Conservation (phyloP, 2,113 vertebrate species). For the Varanus komodoensis region DNA sequence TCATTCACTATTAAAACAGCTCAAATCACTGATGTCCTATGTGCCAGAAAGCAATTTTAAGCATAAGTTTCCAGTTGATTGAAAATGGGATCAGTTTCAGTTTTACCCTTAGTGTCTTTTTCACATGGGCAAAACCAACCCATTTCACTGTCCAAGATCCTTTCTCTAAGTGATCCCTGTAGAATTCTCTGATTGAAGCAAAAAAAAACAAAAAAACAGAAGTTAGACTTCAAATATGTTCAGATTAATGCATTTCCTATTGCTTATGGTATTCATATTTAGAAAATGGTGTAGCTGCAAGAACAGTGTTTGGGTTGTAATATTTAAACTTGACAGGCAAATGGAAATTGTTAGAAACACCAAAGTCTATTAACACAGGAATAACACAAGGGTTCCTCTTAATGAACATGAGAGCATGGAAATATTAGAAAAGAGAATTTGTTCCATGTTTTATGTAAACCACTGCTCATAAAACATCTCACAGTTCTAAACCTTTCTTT, state of each 20-base stretch:
- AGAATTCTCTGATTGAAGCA: constrained; percentile 50
- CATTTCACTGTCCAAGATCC: constrained; percentile 28
- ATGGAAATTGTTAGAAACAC: constrained; percentile 51
- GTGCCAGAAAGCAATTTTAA: not conserved
- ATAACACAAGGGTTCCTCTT: constrained; percentile 5
- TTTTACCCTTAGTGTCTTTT: not conserved
- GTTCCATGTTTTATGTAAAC: constrained; percentile 5
- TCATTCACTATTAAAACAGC: not conserved
- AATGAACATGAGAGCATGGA: constrained; percentile 3
- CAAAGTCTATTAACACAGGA: constrained; percentile 42
- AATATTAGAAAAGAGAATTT: constrained; percentile 24
- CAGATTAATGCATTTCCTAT: constrained; percentile 48
- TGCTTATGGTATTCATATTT: constrained; percentile 38
- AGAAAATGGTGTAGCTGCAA: constrained; percentile 20
- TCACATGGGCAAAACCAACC: constrained; percentile 21
- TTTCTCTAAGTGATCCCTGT: constrained; percentile 1
- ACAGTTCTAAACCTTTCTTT: constrained; percentile 10
- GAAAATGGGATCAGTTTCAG: constrained; percentile 11
- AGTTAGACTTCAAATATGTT: constrained; percentile 43
- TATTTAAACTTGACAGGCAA: constrained; percentile 46
- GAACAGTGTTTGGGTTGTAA: constrained; percentile 34
- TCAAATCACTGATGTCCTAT: not conserved
- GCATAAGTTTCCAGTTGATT: not conserved
- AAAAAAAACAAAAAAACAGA: constrained; percentile 14
- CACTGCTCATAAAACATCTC: constrained; percentile 13